These are phyloP conservation scores for Hydractinia symbiolongicarpus DNA, from an alignment of 30 jellyfish, hydroid and myxozoan species.

Conservation along the genomic window DNA sequence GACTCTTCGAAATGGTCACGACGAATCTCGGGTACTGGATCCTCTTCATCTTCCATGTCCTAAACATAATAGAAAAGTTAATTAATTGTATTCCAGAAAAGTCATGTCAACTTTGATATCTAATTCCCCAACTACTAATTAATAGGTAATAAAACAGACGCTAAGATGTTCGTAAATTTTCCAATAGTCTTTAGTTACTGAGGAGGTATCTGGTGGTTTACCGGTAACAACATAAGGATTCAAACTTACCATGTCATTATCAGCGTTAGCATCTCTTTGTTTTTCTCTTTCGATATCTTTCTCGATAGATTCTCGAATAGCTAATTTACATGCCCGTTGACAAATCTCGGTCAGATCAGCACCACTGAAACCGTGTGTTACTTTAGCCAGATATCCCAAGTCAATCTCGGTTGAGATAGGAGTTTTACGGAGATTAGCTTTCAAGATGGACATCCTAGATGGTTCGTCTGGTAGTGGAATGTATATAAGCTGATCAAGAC, in stretches of 20 bases:
- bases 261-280: conserved; percentile 88
- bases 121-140: no score
- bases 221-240: no score
- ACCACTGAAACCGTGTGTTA: conserved; percentile 98
- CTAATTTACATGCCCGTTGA: conserved; percentile 99
- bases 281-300: conserved; percentile 75
- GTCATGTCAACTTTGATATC: no score
- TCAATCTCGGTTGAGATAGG: conserved; percentile 86
- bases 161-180: no score
- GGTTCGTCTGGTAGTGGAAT: conserved; percentile 99
- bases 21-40: conserved; percentile 97
- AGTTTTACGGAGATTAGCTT: conserved; percentile 80
- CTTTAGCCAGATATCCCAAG: conserved; percentile 63
- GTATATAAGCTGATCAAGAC: conserved; percentile 98
- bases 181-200: no score
- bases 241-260: conserved; percentile 65
- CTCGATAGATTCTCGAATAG: conserved; percentile 97
- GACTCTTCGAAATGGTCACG: conserved; percentile 98
- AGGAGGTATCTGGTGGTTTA: no score
- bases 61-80: conserved; percentile 1
- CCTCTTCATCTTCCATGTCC: conserved; percentile 90
- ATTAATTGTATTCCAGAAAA: neutral
- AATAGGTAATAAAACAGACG: no score
- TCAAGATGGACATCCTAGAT: conserved; percentile 83
- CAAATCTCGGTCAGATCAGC: conserved; percentile 98